phyloP scores from a whole-genome alignment of 2,113 vertebrate genomes.

The Gobius niger region DNA sequence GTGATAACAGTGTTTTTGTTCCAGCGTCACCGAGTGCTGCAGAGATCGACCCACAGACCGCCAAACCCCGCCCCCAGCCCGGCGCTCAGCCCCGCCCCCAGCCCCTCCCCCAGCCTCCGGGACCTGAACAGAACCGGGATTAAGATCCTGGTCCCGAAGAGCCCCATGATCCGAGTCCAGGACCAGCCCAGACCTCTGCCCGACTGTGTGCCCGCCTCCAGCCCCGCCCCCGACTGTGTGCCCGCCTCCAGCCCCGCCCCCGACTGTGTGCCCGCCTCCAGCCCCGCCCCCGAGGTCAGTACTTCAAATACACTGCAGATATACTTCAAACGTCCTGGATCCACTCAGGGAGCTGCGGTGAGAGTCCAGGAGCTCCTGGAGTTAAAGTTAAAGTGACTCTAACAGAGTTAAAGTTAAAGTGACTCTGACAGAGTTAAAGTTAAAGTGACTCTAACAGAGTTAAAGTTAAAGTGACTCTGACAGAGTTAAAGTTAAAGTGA shows the following conservation, averaged over 20 bases:
- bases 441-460: too few relatives aligned
- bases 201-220: not conserved
- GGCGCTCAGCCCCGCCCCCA: conserved; percentile 78
- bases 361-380: too few relatives aligned
- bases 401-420: too few relatives aligned
- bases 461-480: not conserved
- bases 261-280: not conserved
- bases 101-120: conserved; percentile 54
- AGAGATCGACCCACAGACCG: conserved; percentile 82
- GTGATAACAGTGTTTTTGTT: not conserved
- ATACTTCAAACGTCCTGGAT: too few relatives aligned
- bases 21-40: conserved; percentile 39
- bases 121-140: conserved; percentile 92
- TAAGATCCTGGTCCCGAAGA: conserved; percentile 97
- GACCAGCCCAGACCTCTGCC: conserved; percentile 42
- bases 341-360: too few relatives aligned
- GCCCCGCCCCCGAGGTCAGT: not conserved
- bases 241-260: not conserved
- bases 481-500: too few relatives aligned
- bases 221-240: not conserved
- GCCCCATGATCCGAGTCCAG: conserved; percentile 87
- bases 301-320: too few relatives aligned
- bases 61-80: conserved; percentile 76
- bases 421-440: too few relatives aligned
- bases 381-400: too few relatives aligned